Conservation (phyloP, 2,888 invertebrate species). For the Ceratothoa steindachneri region DNA sequence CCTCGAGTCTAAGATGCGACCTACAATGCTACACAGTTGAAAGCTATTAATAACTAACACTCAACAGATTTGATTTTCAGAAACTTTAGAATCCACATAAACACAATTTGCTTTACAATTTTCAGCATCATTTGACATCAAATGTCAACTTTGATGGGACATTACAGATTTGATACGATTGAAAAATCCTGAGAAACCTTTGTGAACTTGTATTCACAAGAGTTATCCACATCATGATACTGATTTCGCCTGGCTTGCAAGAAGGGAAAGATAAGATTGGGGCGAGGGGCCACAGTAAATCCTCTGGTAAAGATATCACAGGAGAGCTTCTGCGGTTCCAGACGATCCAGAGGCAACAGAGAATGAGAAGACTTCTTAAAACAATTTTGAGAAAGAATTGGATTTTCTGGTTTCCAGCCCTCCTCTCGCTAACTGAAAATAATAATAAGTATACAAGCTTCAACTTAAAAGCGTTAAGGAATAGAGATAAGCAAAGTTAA, state of each 20-base stretch:
- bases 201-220: slow-evolving; percentile 11
- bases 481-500: no score
- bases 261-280: slow-evolving; percentile 30
- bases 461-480: no score
- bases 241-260: slow-evolving; percentile 35
- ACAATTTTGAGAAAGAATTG: slow-evolving; percentile 20
- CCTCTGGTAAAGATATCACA: slow-evolving; percentile 25
- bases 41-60: no score
- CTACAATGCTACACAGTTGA: no score
- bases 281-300: slow-evolving; percentile 40
- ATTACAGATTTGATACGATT: background rate
- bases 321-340: slow-evolving; percentile 30
- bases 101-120: no score
- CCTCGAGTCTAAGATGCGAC: no score
- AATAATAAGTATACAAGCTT: background rate
- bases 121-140: background rate
- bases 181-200: background rate
- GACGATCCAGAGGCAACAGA: slow-evolving; percentile 31
- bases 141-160: background rate
- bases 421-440: slow-evolving; percentile 17
- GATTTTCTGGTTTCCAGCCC: slow-evolving; percentile 22
- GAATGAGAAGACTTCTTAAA: slow-evolving; percentile 21
- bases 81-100: no score
- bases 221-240: slow-evolving; percentile 38
- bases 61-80: no score